Percentiles rank a stretch among this genome's conserved stretches.
phyloP scores from a whole-genome alignment of 1,140 invertebrate genomes.

The Macrocentrus cingulum region DNA sequence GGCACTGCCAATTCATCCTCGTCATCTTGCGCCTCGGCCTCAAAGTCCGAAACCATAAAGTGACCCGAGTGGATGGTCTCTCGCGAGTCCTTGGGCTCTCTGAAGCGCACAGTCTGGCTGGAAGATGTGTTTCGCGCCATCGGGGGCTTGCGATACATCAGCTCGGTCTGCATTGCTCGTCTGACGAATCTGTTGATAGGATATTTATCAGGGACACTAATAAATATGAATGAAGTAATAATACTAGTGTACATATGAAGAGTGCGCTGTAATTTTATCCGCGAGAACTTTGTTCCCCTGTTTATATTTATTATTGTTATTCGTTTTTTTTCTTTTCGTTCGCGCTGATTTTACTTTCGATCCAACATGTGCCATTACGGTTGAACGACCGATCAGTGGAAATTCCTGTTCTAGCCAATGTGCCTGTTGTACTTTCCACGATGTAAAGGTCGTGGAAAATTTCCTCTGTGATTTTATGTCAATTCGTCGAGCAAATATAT shows the following conservation, averaged over 20 bases:
- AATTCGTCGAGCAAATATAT: conserved; percentile 4
- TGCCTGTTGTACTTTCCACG: background rate
- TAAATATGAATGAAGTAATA: too few species aligned
- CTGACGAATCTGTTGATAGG: conserved; percentile 6
- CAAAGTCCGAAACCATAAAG: conserved; percentile 97
- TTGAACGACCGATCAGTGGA: conserved; percentile 9
- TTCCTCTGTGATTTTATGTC: conserved; percentile 1
- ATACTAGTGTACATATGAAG: background rate
- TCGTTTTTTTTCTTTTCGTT: too few species aligned
- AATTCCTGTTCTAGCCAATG: conserved; percentile 1
- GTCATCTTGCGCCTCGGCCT: conserved; percentile 87
- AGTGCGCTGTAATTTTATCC: background rate
- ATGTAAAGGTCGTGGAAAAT: conserved; percentile 7
- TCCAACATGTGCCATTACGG: conserved; percentile 1
- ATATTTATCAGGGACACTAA: too few species aligned
- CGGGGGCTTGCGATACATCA: conserved; percentile 48
- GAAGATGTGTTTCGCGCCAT: conserved; percentile 31
- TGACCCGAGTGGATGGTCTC: conserved; percentile 96
- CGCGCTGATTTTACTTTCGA: conserved; percentile 1
- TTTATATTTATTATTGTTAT: conserved; percentile 1
- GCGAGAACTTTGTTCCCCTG: background rate
- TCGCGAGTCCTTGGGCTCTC: conserved; percentile 39
- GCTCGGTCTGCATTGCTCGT: conserved; percentile 49
- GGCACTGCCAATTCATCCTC: conserved; percentile 79
- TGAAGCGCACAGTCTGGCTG: conserved; percentile 21